Evolutionary conservation across 2,888 invertebrate species (phyloP).

Genomic region (Eupithecia inturbata): DNA sequence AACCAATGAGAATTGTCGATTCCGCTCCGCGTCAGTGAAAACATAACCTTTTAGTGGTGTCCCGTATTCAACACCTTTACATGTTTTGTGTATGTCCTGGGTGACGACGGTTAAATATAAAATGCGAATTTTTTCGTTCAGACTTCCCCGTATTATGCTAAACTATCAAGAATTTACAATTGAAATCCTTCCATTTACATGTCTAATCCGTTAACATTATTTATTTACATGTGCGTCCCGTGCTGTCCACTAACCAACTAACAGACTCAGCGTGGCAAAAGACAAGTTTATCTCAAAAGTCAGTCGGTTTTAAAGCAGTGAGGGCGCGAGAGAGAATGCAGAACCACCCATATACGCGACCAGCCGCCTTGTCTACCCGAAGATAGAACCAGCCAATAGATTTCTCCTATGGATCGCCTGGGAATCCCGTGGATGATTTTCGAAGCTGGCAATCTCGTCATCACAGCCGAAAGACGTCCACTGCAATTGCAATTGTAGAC

Average conservation of each 20-base stretch:
- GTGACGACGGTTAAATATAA: neutral
- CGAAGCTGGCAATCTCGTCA: neutral
- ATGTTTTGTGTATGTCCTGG: neutral
- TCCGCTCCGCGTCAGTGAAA: neutral
- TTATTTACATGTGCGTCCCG: conserved; percentile 51
- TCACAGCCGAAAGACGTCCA: neutral
- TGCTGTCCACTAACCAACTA: conserved; percentile 63
- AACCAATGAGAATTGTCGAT: neutral
- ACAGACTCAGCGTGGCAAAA: conserved; percentile 59
- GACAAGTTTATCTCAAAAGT: conserved; percentile 64
- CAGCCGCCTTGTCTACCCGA: conserved; percentile 41
- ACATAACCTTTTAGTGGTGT: neutral
- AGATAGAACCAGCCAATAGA: conserved; percentile 38
- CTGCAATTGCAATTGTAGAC: no score
- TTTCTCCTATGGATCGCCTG: neutral
- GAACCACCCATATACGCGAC: conserved; percentile 71
- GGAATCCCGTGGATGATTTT: neutral
- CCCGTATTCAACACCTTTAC: neutral
- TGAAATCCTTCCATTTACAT: conserved; percentile 38
- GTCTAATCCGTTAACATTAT: conserved; percentile 52
- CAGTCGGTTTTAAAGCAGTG: conserved; percentile 79
- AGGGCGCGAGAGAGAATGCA: conserved; percentile 66
- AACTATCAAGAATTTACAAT: conserved; percentile 5
- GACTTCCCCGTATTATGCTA: neutral
- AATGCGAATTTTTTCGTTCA: neutral